phyloP scores from a whole-genome alignment of 2,888 invertebrate species.

The Allygus modestus region DNA sequence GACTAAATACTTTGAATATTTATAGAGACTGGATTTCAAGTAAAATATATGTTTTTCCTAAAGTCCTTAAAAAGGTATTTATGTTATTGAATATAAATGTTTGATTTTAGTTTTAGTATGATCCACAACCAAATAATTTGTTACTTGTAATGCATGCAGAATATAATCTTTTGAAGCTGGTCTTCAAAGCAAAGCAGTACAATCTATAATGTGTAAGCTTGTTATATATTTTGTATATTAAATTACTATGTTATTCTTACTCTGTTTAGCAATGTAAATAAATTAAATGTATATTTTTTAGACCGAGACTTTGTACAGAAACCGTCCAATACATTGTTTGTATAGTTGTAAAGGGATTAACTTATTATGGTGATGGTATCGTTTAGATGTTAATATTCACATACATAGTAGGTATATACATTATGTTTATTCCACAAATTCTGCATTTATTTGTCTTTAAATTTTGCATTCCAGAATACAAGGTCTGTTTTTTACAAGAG shows the following conservation, averaged over 20 bases:
- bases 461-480: constrained; percentile 11
- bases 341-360: constrained; percentile 40
- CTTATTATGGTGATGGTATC: constrained; percentile 42
- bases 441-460: constrained; percentile 38
- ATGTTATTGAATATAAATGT: no score
- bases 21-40: no score
- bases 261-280: constrained; percentile 21
- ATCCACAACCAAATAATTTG: no score
- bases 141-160: neutral
- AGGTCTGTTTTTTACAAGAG: constrained; percentile 8
- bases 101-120: no score
- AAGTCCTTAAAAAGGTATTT: no score
- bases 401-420: neutral
- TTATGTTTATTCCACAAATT: neutral
- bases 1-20: no score
- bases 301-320: constrained; percentile 28
- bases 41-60: no score
- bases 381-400: neutral
- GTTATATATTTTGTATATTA: constrained; percentile 48
- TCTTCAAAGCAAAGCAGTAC: constrained; percentile 35
- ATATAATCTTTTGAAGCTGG: constrained; percentile 33
- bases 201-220: constrained; percentile 46
- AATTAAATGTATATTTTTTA: constrained; percentile 34
- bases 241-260: constrained; percentile 5
- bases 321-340: constrained; percentile 51